These are phyloP conservation scores for Chrysochloris asiatica DNA, from an alignment of 2,113 vertebrate species.

Conservation along the genomic window DNA sequence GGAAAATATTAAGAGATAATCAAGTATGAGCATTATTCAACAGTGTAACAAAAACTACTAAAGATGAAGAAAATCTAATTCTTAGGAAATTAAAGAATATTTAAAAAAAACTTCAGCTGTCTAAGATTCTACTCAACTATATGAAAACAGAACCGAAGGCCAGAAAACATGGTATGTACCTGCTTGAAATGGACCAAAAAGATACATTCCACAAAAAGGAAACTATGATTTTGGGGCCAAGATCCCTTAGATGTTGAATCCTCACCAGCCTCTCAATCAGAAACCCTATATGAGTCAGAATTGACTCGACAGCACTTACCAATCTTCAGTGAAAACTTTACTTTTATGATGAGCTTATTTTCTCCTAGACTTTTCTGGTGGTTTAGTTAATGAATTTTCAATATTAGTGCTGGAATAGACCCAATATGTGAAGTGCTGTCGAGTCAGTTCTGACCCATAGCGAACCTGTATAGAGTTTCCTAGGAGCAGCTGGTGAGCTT, in stretches of 20 bases:
- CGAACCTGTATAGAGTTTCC: too few relatives aligned
- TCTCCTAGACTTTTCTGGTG: background rate
- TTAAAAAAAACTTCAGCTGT: rapidly evolving
- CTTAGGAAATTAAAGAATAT: background rate
- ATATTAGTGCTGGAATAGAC: background rate
- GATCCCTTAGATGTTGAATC: background rate
- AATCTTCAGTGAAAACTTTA: background rate
- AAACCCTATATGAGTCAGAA: too few relatives aligned
- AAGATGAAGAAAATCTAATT: too few relatives aligned
- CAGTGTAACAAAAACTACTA: too few relatives aligned
- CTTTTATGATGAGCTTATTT: background rate
- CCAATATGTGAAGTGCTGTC: too few relatives aligned
- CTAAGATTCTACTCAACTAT: too few relatives aligned
- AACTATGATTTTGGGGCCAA: background rate
- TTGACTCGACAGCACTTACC: too few relatives aligned
- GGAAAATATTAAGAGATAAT: background rate
- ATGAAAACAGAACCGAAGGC: background rate
- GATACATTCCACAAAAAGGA: background rate
- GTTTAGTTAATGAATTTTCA: background rate
- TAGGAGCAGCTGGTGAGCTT: too few relatives aligned
- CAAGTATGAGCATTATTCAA: too few relatives aligned
- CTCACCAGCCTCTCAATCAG: too few relatives aligned
- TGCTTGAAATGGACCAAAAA: background rate
- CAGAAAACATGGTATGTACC: background rate
- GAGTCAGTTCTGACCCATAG: too few relatives aligned